Evolutionary conservation across 2,113 vertebrate genomes (phyloP).

Genomic region (Rhadina sibilatrix): DNA sequence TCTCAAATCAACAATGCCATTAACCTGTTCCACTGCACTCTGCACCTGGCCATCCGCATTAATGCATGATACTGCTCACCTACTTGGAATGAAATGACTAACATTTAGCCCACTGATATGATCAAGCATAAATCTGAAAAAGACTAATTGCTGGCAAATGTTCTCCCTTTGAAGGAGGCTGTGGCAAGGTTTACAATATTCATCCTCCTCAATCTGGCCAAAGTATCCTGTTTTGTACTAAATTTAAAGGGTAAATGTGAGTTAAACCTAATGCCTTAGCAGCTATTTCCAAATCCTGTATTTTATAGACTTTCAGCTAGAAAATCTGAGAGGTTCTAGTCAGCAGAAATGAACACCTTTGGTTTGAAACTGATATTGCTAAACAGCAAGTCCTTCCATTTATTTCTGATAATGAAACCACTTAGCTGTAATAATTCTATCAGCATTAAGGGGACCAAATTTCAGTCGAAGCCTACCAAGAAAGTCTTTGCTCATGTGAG

Average conservation of each 20-base stretch:
- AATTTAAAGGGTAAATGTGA: neutral
- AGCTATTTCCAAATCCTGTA: neutral
- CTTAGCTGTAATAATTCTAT: neutral
- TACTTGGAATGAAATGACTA: slow-evolving; percentile 40
- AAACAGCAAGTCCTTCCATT: neutral
- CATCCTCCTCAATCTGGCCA: neutral
- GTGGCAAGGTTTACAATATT: neutral
- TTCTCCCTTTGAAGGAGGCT: neutral
- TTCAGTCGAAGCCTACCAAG: rapidly evolving
- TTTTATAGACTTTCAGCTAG: neutral
- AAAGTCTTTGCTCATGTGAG: neutral
- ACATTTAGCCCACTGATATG: slow-evolving; percentile 19
- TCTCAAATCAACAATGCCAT: slow-evolving; percentile 27
- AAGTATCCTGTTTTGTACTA: neutral
- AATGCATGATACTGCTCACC: neutral
- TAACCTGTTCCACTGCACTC: slow-evolving; percentile 27
- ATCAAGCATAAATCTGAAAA: slow-evolving; percentile 31
- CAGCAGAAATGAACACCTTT: neutral
- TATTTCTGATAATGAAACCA: neutral
- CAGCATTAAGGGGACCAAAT: neutral
- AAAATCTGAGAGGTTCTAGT: neutral
- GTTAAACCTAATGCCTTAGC: neutral
- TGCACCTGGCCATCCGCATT: neutral
- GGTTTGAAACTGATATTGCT: neutral
- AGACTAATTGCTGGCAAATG: slow-evolving; percentile 2